Conservation (phyloP, 2,797 vertebrate genomes). For the Zenarchopterus dispar region DNA sequence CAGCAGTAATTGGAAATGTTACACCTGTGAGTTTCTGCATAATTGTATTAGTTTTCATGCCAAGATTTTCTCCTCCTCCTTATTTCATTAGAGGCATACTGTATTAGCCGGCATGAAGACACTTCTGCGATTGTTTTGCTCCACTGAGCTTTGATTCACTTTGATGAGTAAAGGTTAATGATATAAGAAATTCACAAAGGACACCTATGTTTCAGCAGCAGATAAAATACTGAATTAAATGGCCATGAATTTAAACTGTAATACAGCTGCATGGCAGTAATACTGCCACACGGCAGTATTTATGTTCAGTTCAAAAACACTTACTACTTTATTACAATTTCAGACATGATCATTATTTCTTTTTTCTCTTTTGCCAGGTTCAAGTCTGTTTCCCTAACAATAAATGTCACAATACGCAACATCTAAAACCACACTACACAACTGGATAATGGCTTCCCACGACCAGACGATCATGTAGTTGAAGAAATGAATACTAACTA, state of each 20-base stretch:
- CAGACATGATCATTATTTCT: slow-evolving; percentile 5
- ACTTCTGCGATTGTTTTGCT: slow-evolving; percentile 51
- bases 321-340: slow-evolving; percentile 10
- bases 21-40: slow-evolving; percentile 55
- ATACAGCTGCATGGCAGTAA: not conserved
- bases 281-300: slow-evolving; percentile 1
- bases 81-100: slow-evolving; percentile 41
- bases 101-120: slow-evolving; percentile 31
- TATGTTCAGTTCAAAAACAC: slow-evolving; percentile 4
- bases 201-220: slow-evolving; percentile 26
- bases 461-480: slow-evolving; percentile 51
- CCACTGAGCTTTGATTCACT: slow-evolving; percentile 38
- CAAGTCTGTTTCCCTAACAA: slow-evolving; percentile 40
- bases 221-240: slow-evolving; percentile 37
- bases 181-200: slow-evolving; percentile 40
- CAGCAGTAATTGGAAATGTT: slow-evolving; percentile 60
- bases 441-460: slow-evolving; percentile 49
- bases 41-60: slow-evolving; percentile 48
- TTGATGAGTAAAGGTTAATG: slow-evolving; percentile 53
- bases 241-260: not conserved
- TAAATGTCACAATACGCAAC: slow-evolving; percentile 60
- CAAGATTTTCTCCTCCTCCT: slow-evolving; percentile 29
- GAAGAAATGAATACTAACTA: slow-evolving; percentile 76
- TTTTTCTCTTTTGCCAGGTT: slow-evolving; percentile 24
- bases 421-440: slow-evolving; percentile 56